Percentiles rank a stretch among this genome's conserved stretches.
Conservation (phyloP, 1,140 invertebrate genomes). For the Trypoxylus dichotomus region DNA sequence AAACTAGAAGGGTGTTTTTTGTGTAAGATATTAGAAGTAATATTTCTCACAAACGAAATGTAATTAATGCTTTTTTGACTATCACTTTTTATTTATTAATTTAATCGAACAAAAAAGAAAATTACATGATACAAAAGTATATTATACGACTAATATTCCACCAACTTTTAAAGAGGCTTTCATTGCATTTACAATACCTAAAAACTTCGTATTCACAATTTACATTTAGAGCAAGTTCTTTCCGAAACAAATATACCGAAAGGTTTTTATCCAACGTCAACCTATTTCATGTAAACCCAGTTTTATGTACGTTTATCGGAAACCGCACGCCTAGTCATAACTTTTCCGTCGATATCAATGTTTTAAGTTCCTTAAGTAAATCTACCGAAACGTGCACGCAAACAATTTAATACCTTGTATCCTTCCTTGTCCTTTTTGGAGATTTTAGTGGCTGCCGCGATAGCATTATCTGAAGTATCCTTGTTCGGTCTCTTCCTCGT, state of each 20-base stretch:
- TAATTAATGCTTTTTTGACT: too few relatives aligned
- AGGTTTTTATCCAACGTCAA: neutral
- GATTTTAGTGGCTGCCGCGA: conserved; percentile 56
- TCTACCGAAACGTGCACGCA: neutral
- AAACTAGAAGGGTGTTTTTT: too few relatives aligned
- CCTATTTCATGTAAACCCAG: neutral
- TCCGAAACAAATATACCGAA: neutral
- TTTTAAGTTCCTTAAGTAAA: neutral
- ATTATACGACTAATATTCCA: too few relatives aligned
- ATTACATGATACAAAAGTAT: too few relatives aligned
- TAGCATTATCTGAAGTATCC: conserved; percentile 61
- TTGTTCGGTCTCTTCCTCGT: conserved; percentile 63
- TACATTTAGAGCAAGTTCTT: too few relatives aligned
- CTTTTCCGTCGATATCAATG: neutral
- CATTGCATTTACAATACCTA: too few relatives aligned
- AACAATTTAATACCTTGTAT: conserved; percentile 57
- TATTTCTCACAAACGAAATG: too few relatives aligned
- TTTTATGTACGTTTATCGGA: conserved; percentile 6
- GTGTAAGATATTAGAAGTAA: too few relatives aligned
- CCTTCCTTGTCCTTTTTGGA: conserved; percentile 65
- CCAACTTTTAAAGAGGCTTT: too few relatives aligned
- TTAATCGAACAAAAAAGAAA: too few relatives aligned
- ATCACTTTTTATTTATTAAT: too few relatives aligned
- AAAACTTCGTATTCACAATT: too few relatives aligned
- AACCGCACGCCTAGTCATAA: neutral